phyloP scores from a whole-genome alignment of 2,113 vertebrate genomes.

The Alligator mississippiensis region DNA sequence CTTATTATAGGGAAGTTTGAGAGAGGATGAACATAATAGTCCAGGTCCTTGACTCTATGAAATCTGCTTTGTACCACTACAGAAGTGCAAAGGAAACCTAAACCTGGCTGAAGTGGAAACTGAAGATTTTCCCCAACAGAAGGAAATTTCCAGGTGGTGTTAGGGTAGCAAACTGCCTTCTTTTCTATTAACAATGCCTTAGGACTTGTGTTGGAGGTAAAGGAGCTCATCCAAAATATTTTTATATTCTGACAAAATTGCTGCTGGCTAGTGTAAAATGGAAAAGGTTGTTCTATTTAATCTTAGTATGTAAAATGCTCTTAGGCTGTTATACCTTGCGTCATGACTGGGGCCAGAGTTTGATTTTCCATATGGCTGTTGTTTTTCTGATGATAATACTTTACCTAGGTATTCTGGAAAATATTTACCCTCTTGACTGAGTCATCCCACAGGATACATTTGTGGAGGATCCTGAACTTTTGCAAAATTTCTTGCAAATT shows the following conservation, averaged over 20 bases:
- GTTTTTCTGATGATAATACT: slow-evolving; percentile 2
- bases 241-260: no score
- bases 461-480: background rate
- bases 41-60: background rate
- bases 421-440: background rate
- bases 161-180: background rate
- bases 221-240: background rate
- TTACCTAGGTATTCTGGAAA: background rate
- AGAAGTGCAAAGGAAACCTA: slow-evolving; percentile 10
- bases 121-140: background rate
- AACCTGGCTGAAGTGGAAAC: background rate
- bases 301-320: background rate
- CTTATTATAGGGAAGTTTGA: slow-evolving; percentile 13
- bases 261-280: no score
- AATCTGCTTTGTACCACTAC: background rate
- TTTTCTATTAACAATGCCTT: background rate
- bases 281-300: background rate
- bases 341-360: background rate
- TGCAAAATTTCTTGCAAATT: slow-evolving; percentile 7
- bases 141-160: background rate
- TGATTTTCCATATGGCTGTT: background rate
- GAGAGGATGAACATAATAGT: background rate
- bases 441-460: background rate
- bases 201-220: background rate
- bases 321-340: background rate